These are phyloP conservation scores for Chironomus riparius DNA, from an alignment of 2,888 invertebrate species.

Conservation along the genomic window DNA sequence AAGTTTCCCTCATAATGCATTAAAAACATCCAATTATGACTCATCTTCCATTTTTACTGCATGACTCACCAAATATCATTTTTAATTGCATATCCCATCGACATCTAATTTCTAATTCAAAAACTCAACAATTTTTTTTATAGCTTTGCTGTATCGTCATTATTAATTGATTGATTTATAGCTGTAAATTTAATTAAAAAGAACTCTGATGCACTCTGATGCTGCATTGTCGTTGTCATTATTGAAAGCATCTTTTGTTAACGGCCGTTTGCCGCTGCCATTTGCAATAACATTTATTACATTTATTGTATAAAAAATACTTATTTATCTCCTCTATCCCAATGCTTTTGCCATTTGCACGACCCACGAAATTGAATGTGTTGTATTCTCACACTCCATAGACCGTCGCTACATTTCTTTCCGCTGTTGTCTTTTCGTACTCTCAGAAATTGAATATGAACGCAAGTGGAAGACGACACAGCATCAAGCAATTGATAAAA, in stretches of 20 bases:
- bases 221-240: neutral
- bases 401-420: neutral
- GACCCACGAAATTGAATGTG: no score
- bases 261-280: neutral
- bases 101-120: neutral
- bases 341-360: no score
- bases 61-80: neutral
- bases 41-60: no score
- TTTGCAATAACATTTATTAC: constrained; percentile 6
- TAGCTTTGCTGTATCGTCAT: neutral
- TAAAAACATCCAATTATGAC: no score
- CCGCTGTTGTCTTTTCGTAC: neutral
- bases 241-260: constrained; percentile 2
- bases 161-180: constrained; percentile 10
- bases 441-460: neutral
- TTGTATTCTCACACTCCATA: neutral
- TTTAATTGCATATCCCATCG: neutral
- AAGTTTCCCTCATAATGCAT: no score
- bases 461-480: neutral
- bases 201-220: neutral
- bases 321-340: no score
- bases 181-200: neutral
- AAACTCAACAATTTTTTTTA: neutral
- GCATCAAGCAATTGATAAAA: neutral
- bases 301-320: no score